Evolutionary conservation across 2,113 vertebrate genomes (phyloP).

Genomic region (Nipponia nippon): DNA sequence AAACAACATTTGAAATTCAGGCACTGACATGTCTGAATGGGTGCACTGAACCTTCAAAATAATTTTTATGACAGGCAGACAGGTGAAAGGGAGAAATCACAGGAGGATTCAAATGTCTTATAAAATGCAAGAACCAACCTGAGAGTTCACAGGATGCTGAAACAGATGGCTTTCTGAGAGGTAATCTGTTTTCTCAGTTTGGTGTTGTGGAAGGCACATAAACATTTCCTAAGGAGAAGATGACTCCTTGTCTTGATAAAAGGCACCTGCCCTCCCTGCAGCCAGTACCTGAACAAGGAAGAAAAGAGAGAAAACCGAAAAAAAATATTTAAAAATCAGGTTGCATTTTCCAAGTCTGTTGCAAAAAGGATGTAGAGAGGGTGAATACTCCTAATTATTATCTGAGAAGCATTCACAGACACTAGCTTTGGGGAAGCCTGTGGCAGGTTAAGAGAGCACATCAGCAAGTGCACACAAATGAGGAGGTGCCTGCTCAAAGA

Average conservation of each 20-base stretch:
- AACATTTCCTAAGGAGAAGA: slow-evolving; percentile 49
- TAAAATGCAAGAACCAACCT: slow-evolving; percentile 7
- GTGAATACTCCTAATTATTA: slow-evolving; percentile 41
- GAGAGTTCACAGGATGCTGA: slow-evolving; percentile 13
- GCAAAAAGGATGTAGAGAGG: background rate
- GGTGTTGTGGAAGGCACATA: slow-evolving; percentile 12
- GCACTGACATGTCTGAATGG: background rate
- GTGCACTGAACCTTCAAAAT: background rate
- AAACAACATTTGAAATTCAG: background rate
- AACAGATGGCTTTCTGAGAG: slow-evolving; percentile 52
- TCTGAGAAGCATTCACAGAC: slow-evolving; percentile 30
- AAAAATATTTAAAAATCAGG: background rate
- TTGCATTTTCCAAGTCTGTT: slow-evolving; percentile 17
- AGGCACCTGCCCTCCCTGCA: background rate
- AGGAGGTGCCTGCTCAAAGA: slow-evolving; percentile 35
- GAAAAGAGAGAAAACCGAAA: background rate
- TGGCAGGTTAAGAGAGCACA: slow-evolving; percentile 38
- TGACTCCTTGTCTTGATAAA: background rate
- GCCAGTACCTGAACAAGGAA: background rate
- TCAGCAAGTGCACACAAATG: slow-evolving; percentile 32
- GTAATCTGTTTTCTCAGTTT: slow-evolving; percentile 54
- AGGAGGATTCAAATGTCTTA: slow-evolving; percentile 13
- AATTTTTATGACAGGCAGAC: background rate
- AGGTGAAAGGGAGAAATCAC: slow-evolving; percentile 23
- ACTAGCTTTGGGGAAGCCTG: slow-evolving; percentile 54